Evolutionary conservation across 2,888 invertebrate genomes (phyloP).

Genomic region (Parascotia fuliginaria): DNA sequence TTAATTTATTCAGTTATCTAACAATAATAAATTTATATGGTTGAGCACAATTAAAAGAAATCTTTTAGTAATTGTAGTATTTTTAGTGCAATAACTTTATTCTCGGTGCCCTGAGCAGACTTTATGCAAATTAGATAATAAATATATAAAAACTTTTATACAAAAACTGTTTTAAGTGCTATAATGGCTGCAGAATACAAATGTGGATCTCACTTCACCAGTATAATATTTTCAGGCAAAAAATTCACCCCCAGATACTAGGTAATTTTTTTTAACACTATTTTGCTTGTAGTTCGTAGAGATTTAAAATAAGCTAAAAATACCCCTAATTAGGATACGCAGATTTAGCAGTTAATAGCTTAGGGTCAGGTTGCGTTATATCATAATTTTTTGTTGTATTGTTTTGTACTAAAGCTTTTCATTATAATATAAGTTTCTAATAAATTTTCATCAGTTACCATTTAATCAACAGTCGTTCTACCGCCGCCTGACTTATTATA

Average conservation of each 20-base stretch:
- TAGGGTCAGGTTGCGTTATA: not conserved
- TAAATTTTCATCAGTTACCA: no score
- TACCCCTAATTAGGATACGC: not conserved
- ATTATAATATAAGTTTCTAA: no score
- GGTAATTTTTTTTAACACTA: conserved; percentile 15
- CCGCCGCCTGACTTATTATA: no score
- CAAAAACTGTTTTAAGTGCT: conserved; percentile 41
- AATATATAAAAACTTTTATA: conserved; percentile 29
- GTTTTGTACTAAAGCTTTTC: not conserved
- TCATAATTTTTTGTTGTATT: not conserved
- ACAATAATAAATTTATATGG: no score
- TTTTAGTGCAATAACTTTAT: conserved; percentile 31
- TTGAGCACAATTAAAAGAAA: no score
- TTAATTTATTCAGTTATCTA: no score
- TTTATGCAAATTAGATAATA: conserved; percentile 49
- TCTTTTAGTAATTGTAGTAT: no score
- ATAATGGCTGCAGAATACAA: conserved; percentile 33
- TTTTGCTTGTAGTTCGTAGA: conserved; percentile 9
- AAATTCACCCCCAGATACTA: conserved; percentile 18
- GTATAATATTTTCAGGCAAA: conserved; percentile 33
- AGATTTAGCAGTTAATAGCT: not conserved
- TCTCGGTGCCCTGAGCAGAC: conserved; percentile 27
- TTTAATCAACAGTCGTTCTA: no score
- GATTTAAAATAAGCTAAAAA: conserved; percentile 10
- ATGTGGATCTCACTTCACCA: conserved; percentile 31